Base-by-base conservation (phyloP, 2,113 vertebrate genomes). In the Megaceryle maxima region DNA sequence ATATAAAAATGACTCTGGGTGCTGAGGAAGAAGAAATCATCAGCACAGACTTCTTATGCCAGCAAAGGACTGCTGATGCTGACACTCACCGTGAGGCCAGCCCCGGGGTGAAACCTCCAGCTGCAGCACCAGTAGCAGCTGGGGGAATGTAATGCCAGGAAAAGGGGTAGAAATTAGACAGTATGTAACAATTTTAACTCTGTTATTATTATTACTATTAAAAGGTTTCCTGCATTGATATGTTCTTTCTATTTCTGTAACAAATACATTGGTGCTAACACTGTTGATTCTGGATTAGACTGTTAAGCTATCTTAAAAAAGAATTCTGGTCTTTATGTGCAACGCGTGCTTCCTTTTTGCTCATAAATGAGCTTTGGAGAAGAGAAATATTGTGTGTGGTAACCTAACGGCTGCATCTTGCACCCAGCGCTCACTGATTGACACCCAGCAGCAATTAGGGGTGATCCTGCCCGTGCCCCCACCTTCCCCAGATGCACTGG, bases 311-410 rank as follows among this genome's bases (percentile, higher is more conserved):
- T 9, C 29, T 68, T 62, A 18, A 68, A 68, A 75, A n/a, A n/a
- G 39, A 75, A 25, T 24, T 31, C 26, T 56, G 11, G 4, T 6
- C 10, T 50, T 56, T 63, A 46, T 46, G 46, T 46, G 46, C 46
- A 46, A 18, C 19, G 19, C 10, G 19, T 46, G 46, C 46, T 46
- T 46, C 19, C 18, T 46, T 19, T 68, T 84, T 29, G 55, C 41
- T 43, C 68, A 44, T 46, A 20, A 46, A 20, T 4, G 16, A 69
- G 13, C 28, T 19, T 62, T 63, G 20, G 20, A 51, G 62, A 62
- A n/a, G 5, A 44, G 35, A 68, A 68, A 33, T 62, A 24, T 4
- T 5, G 13, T 4, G 5, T 1, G 1, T 5, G 10, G 57, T 17
- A 64, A 26, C 43, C 50, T 29, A 17, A 41, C 9, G 12, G n/a